phyloP scores from a whole-genome alignment of 2,113 vertebrate genomes.

The Sorex araneus region DNA sequence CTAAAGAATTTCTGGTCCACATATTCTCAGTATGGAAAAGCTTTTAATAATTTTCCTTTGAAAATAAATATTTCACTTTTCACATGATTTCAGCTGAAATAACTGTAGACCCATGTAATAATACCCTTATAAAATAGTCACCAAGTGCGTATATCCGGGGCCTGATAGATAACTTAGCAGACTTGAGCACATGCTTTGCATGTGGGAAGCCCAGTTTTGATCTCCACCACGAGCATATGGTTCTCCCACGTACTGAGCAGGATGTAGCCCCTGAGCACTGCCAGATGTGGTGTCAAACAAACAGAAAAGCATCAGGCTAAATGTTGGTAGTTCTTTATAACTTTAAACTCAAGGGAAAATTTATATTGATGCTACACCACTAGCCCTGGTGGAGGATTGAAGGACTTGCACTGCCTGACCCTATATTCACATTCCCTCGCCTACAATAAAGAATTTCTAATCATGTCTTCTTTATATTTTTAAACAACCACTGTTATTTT shows the following conservation, averaged over 20 bases:
- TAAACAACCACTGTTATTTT: slow-evolving; percentile 42
- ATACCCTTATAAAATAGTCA: no score
- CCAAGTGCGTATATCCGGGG: no score
- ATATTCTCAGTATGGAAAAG: slow-evolving; percentile 52
- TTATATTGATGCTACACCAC: background rate
- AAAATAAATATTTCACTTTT: slow-evolving; percentile 9
- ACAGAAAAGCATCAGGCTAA: background rate
- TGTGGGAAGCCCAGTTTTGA: no score
- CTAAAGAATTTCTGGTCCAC: background rate
- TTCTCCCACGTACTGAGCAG: no score
- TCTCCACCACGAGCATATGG: no score
- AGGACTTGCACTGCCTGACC: background rate
- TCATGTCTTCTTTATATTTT: slow-evolving; percentile 32
- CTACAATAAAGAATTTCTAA: background rate
- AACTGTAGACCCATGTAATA: no score
- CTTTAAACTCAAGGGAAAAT: slow-evolving; percentile 17
- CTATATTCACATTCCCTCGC: background rate
- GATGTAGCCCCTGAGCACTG: no score
- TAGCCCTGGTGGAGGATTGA: slow-evolving; percentile 18
- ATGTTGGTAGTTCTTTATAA: slow-evolving; percentile 22
- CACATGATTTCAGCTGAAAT: no score
- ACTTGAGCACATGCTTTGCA: no score
- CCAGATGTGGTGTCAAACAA: no score
- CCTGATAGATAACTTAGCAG: no score
- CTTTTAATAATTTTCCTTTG: background rate